phyloP scores from a whole-genome alignment of 2,888 invertebrate species.

The Cistogaster globosa region DNA sequence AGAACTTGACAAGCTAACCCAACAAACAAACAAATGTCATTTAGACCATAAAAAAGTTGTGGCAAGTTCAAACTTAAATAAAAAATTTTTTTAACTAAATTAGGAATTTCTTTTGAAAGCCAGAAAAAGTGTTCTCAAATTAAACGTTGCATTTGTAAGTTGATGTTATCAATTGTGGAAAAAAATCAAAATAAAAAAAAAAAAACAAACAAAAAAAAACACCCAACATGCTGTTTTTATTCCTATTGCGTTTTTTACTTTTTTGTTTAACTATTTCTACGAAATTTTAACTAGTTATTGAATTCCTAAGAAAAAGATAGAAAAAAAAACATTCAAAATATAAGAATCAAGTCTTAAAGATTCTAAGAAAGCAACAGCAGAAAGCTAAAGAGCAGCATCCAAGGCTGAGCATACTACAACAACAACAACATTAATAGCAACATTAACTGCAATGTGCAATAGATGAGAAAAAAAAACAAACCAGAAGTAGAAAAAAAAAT shows the following conservation, averaged over 20 bases:
- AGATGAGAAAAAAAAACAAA: not conserved
- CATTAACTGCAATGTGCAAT: slow-evolving; percentile 27
- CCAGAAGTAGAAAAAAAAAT: slow-evolving; percentile 42
- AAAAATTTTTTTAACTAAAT: slow-evolving; percentile 31
- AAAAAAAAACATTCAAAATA: slow-evolving; percentile 46
- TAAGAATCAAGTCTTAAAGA: slow-evolving; percentile 50
- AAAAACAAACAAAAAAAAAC: slow-evolving; percentile 9
- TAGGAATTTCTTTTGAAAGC: slow-evolving; percentile 14
- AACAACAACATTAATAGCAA: not conserved
- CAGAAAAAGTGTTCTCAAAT: slow-evolving; percentile 49
- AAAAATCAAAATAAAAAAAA: too few species aligned
- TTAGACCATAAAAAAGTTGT: not conserved
- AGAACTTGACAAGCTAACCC: slow-evolving; percentile 37
- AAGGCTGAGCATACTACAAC: slow-evolving; percentile 13
- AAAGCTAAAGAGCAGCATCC: slow-evolving; percentile 47
- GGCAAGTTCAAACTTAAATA: not conserved
- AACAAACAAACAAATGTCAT: slow-evolving; percentile 36
- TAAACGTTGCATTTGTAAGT: slow-evolving; percentile 63
- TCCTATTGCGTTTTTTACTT: slow-evolving; percentile 45
- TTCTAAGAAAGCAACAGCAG: slow-evolving; percentile 61
- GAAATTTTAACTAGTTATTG: slow-evolving; percentile 69
- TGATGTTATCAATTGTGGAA: slow-evolving; percentile 70
- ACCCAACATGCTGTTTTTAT: slow-evolving; percentile 62
- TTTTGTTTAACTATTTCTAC: slow-evolving; percentile 67
- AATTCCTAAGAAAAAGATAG: slow-evolving; percentile 66